Percentiles rank a stretch among this genome's conserved stretches.
Conservation (phyloP, 2,888 invertebrate species). For the Cordilura impudica region DNA sequence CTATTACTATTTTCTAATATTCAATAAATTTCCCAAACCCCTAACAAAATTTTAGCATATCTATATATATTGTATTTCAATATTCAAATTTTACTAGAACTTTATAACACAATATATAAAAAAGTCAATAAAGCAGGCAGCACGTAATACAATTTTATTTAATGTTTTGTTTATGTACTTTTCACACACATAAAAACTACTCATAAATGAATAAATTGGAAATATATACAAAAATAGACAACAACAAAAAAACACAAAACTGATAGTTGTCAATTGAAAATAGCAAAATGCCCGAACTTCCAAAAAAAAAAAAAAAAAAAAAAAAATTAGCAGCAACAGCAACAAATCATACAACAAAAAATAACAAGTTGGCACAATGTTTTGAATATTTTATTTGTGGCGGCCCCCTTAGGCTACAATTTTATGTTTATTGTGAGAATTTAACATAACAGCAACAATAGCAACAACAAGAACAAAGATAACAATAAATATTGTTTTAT, state of each 20-base stretch:
- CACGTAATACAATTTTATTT: constrained; percentile 23
- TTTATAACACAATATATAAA: constrained; percentile 25
- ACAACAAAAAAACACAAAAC: not conserved
- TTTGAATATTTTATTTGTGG: constrained; percentile 11
- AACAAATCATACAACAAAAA: constrained; percentile 6
- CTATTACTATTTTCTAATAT: no score
- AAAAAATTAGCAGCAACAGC: constrained; percentile 41
- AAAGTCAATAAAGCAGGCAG: constrained; percentile 44
- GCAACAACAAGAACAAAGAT: no score
- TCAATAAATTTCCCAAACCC: no score
- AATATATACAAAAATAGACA: not conserved
- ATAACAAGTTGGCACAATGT: constrained; percentile 44
- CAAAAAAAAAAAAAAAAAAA: no score
- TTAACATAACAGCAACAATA: not conserved
- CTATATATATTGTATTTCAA: constrained; percentile 30
- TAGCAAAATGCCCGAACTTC: constrained; percentile 47
- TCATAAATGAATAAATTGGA: constrained; percentile 29
- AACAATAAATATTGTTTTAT: not conserved
- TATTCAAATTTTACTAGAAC: constrained; percentile 41
- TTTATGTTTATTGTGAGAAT: not conserved
- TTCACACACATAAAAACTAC: constrained; percentile 17
- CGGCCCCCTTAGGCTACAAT: constrained; percentile 5
- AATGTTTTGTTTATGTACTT: not conserved
- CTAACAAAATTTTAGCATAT: not conserved
- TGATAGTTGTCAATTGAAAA: constrained; percentile 21